Base-by-base conservation (phyloP, 2,113 vertebrate species). In the Neodon shergylaensis region DNA sequence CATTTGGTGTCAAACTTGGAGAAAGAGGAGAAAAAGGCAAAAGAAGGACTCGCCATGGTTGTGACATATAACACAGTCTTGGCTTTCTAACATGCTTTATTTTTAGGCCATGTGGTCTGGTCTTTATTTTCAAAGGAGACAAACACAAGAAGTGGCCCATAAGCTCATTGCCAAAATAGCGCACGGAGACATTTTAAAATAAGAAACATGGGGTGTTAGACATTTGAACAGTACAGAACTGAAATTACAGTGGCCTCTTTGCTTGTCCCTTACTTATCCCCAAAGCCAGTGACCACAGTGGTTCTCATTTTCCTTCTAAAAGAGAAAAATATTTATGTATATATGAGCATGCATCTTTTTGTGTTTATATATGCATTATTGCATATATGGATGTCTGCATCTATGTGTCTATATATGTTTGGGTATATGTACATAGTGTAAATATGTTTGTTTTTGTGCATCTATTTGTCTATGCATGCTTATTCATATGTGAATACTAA, bases 41-140 rank as follows among this genome's bases (percentile, higher is more conserved):
- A 47, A 70, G 24, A 58, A 47, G 76, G 36, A 74, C 16, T 42
- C 8, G 4, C 9, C 12, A 26, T 63, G 42, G 28, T 70, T 17
- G 33, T 14, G 21, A 21, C 47, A 83, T 72, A 14, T 10, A 3
- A 22, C n/a, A 68, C 7, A 44, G 72, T n/a, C 82, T 39, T 65
- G 66, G 54, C 58, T 94, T 94, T 88, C 42, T 4, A 65, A 17
- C 17, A 16, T 1, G 0, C 49, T 91, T 89, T 96, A 91, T 73
- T 89, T 94, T 94, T 89, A 92, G 72, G 54, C 36, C 42, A 4
- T 4, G 87, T 39, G 61, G 90, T 77, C 91, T 85, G 42, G 13
- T 54, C 92, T 92, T 95, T 94, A 79, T 95, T 97, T 90, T 91
- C 76, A 85, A 79, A 94, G 86, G 21, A 87, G 16, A 73, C 31